Evolutionary conservation across 2,113 vertebrate species (phyloP).

Genomic region (Xenotilapia longispinis): DNA sequence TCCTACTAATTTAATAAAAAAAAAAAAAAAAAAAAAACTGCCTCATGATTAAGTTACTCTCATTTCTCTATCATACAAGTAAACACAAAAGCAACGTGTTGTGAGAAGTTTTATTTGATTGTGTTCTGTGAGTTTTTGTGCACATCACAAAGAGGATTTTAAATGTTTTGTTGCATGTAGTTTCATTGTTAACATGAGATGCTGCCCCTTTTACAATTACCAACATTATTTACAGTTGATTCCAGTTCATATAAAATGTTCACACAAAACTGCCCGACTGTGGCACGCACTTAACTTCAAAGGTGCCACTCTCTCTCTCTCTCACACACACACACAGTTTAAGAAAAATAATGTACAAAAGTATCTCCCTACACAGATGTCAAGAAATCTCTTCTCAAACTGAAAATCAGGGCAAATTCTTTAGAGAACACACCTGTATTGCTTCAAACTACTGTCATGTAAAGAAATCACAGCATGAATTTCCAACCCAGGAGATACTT

Average conservation of each 20-base stretch:
- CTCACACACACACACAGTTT: background rate
- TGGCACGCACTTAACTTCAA: background rate
- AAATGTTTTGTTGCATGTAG: background rate
- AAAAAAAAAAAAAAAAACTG: rapidly evolving
- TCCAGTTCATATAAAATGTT: slow-evolving; percentile 62
- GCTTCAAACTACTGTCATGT: background rate
- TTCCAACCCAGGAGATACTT: background rate
- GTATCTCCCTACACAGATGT: background rate
- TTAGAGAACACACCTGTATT: background rate
- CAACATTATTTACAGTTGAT: slow-evolving; percentile 66
- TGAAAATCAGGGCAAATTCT: background rate
- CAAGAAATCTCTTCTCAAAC: background rate
- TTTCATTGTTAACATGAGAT: slow-evolving; percentile 27
- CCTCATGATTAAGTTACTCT: background rate
- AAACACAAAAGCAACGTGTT: background rate
- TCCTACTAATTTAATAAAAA: background rate
- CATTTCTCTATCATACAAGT: background rate
- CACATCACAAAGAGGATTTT: slow-evolving; percentile 5
- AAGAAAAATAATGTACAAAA: slow-evolving; percentile 30
- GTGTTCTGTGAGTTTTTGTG: slow-evolving; percentile 7
- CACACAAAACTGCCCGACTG: slow-evolving; percentile 12
- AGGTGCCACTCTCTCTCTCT: background rate
- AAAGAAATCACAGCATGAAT: background rate
- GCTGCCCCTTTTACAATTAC: slow-evolving; percentile 39
- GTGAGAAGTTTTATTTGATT: slow-evolving; percentile 30